Conservation (phyloP, 2,888 invertebrate species). For the Phengaris arion region DNA sequence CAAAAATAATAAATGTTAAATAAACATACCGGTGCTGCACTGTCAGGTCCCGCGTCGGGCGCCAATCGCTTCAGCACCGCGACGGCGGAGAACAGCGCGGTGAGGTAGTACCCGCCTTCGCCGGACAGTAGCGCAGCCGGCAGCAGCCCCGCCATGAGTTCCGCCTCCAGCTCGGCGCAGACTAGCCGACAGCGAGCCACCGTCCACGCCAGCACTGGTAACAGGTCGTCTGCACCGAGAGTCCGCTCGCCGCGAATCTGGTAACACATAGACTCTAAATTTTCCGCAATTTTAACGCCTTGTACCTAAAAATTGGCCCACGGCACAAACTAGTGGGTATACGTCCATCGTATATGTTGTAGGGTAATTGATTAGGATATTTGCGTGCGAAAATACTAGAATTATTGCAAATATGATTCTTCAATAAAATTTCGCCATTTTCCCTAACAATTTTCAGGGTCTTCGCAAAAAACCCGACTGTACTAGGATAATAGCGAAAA, state of each 20-base stretch:
- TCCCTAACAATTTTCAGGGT: no score
- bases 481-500: no score
- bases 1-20: no score
- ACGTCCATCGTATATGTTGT: no score
- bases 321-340: no score
- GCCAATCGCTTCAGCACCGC: constrained; percentile 89
- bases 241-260: constrained; percentile 85
- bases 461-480: no score
- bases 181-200: constrained; percentile 93
- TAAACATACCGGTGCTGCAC: constrained; percentile 43
- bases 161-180: constrained; percentile 96
- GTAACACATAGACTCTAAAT: not conserved
- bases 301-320: no score
- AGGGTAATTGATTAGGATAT: no score
- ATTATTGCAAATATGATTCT: no score
- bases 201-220: constrained; percentile 95
- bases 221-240: constrained; percentile 92
- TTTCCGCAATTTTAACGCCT: no score
- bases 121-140: constrained; percentile 94
- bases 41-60: constrained; percentile 62
- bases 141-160: constrained; percentile 96
- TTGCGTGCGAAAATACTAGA: no score
- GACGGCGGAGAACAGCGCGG: constrained; percentile 95
- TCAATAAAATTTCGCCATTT: no score
- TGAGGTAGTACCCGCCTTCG: constrained; percentile 96